A percentile compares a stretch with the other conserved stretches of the same genome.
These are phyloP conservation scores for Drosophila seguyi DNA, from an alignment of 1,140 invertebrate genomes.

Conservation along the genomic window DNA sequence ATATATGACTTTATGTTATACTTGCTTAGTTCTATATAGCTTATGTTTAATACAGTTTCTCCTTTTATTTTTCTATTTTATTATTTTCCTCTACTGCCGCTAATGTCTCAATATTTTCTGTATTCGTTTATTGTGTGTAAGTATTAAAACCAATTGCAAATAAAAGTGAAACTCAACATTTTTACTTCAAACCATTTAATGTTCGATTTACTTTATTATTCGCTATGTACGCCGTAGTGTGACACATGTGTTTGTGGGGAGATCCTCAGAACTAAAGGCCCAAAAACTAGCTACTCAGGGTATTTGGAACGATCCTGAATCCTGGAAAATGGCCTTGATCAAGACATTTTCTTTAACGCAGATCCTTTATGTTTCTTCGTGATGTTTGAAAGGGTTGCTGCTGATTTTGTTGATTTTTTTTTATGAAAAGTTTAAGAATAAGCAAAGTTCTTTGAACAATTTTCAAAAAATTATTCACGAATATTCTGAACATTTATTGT, in stretches of 20 bases:
- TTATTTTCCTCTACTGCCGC: conserved; percentile 48
- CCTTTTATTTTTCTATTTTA: conserved; percentile 38
- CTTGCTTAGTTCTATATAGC: conserved; percentile 58
- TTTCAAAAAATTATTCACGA: conserved; percentile 16
- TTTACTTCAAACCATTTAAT: conserved; percentile 25
- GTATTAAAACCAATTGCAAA: conserved; percentile 57
- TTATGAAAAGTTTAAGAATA: conserved; percentile 9
- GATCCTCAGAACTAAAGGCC: conserved; percentile 36
- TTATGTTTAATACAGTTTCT: conserved; percentile 54
- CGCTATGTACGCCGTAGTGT: conserved; percentile 36
- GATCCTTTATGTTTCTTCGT: background rate
- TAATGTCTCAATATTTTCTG: conserved; percentile 40
- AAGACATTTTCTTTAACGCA: background rate
- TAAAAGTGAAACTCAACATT: conserved; percentile 46
- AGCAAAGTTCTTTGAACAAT: conserved; percentile 23
- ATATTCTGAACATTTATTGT: conserved; percentile 26
- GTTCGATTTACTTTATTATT: conserved; percentile 38
- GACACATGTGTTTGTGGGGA: conserved; percentile 38
- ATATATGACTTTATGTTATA: conserved; percentile 69
- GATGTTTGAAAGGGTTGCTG: background rate
- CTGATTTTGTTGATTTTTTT: conserved; percentile 4
- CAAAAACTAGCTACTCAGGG: conserved; percentile 22
- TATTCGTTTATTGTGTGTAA: conserved; percentile 31
- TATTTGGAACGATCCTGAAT: conserved; percentile 4
- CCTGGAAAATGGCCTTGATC: conserved; percentile 3